Base-by-base conservation (phyloP, 2,113 vertebrate species). In the Antechinus flavipes region DNA sequence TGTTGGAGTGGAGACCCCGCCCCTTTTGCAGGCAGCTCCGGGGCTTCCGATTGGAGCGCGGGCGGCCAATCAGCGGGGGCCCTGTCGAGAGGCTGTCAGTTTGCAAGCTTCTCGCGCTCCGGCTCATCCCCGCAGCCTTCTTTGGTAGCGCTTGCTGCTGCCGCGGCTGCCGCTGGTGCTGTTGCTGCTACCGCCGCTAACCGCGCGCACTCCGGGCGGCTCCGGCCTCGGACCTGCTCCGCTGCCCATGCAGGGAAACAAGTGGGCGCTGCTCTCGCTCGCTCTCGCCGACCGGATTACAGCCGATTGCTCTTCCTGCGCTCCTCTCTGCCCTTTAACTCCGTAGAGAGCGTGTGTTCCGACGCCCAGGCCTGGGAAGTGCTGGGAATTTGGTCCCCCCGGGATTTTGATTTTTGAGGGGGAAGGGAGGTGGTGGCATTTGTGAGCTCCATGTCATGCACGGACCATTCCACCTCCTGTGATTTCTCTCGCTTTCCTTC, bases 1-100 rank as follows among this genome's bases (percentile, higher is more conserved):
- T 35, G 11, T 3, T 42, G 92, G 97, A 96, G 53, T 94, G 94
- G 96, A 96, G 93, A 58, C 98, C 97, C 94, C 98, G 96, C 98
- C 98, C 97, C 97, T 98, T 98, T 98, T 98, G 98, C 98, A 94
- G 98, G 25, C 92, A 56, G 95, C 96, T 90, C 92, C 26, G 89
- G 93, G 54, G 92, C 84, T 95, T 5, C 91, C 92, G 96, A 98
- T 98, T 91, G 96, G 90, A 90, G 94, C 92, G 5, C 89, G 90
- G 49, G 56, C 89, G 94, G 24, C 98, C 98, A 98, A 98, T 95
- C 95, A 95, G 52, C 53, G 91, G 91, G 24, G 91, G 8, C 95
- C 97, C 93, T 96, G 95, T 93, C 96, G 89, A 97, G 92, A 93
- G 96, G 92, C 98, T 98, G 98, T 98, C 98, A 98, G 98, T 97